Evolutionary conservation across 2,797 vertebrate genomes (phyloP).

Genomic region (Todus mexicanus): DNA sequence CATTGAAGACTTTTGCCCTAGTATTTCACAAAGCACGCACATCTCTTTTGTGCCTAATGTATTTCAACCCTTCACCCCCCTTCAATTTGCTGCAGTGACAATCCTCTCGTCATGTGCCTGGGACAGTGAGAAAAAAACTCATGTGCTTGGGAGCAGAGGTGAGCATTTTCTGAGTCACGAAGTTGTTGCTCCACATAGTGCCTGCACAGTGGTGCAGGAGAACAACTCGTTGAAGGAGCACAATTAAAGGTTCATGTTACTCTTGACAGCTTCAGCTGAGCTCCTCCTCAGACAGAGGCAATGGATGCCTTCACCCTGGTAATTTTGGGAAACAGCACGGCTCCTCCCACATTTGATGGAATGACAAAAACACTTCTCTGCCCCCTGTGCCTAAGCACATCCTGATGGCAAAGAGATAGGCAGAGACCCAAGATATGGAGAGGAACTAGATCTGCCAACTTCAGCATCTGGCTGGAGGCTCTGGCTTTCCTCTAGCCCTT

Average conservation of each 20-base stretch:
- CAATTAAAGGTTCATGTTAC: background rate
- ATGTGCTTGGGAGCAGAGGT: background rate
- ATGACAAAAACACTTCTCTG: background rate
- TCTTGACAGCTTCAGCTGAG: background rate
- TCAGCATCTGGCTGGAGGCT: too few species aligned
- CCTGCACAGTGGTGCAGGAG: background rate
- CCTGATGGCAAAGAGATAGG: background rate
- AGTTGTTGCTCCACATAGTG: background rate
- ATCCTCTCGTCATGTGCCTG: background rate
- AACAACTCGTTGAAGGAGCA: background rate
- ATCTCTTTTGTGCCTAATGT: too few species aligned
- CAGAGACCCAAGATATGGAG: background rate
- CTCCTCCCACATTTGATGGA: background rate
- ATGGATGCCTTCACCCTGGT: background rate
- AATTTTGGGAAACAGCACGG: background rate
- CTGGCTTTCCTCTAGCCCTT: background rate
- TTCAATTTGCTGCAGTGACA: background rate
- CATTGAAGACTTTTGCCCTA: constrained; percentile 11
- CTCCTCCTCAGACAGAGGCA: background rate
- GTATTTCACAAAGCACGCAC: background rate
- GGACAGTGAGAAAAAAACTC: background rate
- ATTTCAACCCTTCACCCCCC: too few species aligned
- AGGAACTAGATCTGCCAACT: background rate
- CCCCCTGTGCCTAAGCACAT: background rate
- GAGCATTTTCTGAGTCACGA: background rate